These are phyloP conservation scores for Drosophila setosimentum DNA, from an alignment of 2,888 invertebrate genomes.

Conservation along the genomic window DNA sequence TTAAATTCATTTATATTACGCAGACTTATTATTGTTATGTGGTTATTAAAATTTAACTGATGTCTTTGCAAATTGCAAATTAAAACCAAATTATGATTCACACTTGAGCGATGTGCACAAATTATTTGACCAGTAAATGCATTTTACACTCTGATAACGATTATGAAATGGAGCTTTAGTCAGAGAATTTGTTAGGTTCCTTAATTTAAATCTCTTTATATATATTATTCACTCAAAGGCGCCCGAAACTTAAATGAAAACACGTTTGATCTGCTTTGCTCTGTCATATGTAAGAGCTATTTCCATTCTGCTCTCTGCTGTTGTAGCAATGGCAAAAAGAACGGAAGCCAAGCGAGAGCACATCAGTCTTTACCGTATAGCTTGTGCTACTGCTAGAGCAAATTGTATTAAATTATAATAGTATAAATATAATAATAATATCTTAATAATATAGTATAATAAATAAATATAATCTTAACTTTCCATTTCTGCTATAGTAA, in stretches of 20 bases:
- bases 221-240: background rate
- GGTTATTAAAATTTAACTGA: slow-evolving; percentile 21
- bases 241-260: too few relatives aligned
- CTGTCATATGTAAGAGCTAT: background rate
- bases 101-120: slow-evolving; percentile 32
- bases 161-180: background rate
- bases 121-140: slow-evolving; percentile 4
- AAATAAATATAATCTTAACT: too few relatives aligned
- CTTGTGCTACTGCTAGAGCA: background rate
- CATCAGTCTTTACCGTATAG: background rate
- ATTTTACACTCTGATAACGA: background rate
- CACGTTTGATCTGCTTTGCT: background rate
- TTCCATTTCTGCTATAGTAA: background rate
- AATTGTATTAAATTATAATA: background rate
- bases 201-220: background rate
- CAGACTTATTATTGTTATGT: slow-evolving; percentile 17
- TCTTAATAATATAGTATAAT: background rate
- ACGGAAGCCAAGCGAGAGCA: too few relatives aligned
- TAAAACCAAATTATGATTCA: slow-evolving; percentile 24
- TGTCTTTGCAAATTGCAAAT: slow-evolving; percentile 5
- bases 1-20: slow-evolving; percentile 43
- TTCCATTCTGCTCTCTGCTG: background rate
- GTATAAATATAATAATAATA: background rate
- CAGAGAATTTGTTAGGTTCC: background rate
- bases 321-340: background rate